These are phyloP conservation scores for Oncorhynchus gorbuscha DNA, from an alignment of 2,113 vertebrate genomes.

Conservation along the genomic window DNA sequence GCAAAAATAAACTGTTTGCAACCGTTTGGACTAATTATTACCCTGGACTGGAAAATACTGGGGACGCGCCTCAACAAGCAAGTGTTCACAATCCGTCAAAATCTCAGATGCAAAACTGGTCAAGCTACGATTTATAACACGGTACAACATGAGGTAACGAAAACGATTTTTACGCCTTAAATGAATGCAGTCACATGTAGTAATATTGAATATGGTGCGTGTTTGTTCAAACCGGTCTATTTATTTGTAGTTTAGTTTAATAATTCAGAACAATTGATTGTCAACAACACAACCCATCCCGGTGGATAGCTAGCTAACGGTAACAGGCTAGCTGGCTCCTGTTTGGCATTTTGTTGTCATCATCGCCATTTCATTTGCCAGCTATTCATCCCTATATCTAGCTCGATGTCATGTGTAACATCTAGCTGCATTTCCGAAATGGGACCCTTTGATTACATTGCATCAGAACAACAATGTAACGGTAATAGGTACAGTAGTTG, in stretches of 20 bases:
- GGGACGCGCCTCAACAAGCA: too few species aligned
- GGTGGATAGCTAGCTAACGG: not conserved
- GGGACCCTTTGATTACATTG: too few species aligned
- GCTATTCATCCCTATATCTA: too few species aligned
- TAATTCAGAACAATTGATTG: not conserved
- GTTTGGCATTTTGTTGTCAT: not conserved
- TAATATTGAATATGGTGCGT: not conserved
- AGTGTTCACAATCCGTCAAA: not conserved
- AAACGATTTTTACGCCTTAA: not conserved
- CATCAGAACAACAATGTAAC: too few species aligned
- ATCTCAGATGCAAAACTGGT: not conserved
- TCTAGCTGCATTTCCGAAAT: too few species aligned
- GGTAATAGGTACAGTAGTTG: too few species aligned
- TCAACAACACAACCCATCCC: not conserved
- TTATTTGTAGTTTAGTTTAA: not conserved
- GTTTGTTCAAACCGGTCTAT: not conserved
- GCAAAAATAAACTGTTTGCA: too few species aligned
- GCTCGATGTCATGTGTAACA: too few species aligned
- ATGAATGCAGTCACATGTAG: not conserved
- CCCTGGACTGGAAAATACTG: too few species aligned
- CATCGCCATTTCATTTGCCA: too few species aligned
- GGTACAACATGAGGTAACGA: constrained; percentile 55
- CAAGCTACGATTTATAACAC: constrained; percentile 16
- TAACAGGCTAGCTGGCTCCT: not conserved
- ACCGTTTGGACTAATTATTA: too few species aligned